phyloP scores from a whole-genome alignment of 1,140 invertebrate genomes.

The Pararge aegeria region DNA sequence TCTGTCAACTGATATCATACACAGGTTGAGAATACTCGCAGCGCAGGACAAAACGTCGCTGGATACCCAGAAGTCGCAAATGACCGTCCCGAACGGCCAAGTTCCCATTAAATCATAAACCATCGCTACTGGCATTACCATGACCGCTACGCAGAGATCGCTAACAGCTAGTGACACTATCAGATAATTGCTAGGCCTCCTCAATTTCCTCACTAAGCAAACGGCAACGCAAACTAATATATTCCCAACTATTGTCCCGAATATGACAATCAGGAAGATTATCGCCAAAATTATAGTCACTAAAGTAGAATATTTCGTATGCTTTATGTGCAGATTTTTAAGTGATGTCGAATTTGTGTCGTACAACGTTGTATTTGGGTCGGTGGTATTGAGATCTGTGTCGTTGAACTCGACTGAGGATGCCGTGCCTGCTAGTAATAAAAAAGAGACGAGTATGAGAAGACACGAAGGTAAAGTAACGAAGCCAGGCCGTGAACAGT shows the following conservation, averaged over 20 bases:
- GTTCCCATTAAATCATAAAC: slow-evolving; percentile 89
- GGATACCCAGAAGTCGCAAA: slow-evolving; percentile 93
- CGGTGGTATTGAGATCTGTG: slow-evolving; percentile 46
- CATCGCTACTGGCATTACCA: slow-evolving; percentile 93
- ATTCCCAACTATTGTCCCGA: slow-evolving; percentile 93
- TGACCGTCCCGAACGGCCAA: slow-evolving; percentile 91
- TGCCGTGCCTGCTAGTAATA: slow-evolving; percentile 46
- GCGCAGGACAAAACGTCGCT: slow-evolving; percentile 92
- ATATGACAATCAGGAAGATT: slow-evolving; percentile 87
- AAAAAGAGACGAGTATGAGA: slow-evolving; percentile 68
- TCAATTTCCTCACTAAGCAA: slow-evolving; percentile 91
- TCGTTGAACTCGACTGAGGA: slow-evolving; percentile 52
- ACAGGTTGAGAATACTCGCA: slow-evolving; percentile 94
- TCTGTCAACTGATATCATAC: slow-evolving; percentile 93
- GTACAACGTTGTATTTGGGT: slow-evolving; percentile 49
- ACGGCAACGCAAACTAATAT: slow-evolving; percentile 94
- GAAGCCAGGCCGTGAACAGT: slow-evolving; percentile 74
- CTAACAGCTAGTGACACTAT: slow-evolving; percentile 95
- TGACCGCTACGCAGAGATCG: slow-evolving; percentile 89
- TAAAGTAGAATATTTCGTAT: slow-evolving; percentile 64
- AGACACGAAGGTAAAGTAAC: slow-evolving; percentile 77
- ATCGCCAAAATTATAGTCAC: slow-evolving; percentile 85
- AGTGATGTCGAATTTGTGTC: slow-evolving; percentile 52
- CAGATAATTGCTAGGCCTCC: slow-evolving; percentile 91
- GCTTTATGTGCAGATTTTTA: slow-evolving; percentile 60